Evolutionary conservation across 2,797 vertebrate species (phyloP).

Genomic region (Lateolabrax maculatus): DNA sequence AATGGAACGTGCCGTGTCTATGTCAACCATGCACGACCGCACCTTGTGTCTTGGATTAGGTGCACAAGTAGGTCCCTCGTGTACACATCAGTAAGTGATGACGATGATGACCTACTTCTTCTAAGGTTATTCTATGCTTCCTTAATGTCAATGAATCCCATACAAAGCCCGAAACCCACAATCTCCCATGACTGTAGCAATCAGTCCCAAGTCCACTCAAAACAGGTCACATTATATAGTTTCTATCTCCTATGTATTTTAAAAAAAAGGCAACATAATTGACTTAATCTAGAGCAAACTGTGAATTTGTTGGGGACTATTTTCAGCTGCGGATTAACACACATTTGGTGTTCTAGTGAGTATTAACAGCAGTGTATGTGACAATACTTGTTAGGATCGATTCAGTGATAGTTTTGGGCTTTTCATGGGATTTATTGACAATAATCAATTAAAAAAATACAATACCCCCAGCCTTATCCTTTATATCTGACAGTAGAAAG

Average conservation of each 20-base stretch:
- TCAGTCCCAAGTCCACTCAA: no score
- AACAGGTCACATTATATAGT: background rate
- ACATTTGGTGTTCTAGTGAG: background rate
- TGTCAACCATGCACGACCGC: conserved; percentile 49
- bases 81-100: background rate
- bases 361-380: no score
- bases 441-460: background rate
- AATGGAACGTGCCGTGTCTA: conserved; percentile 31
- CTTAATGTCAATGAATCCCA: background rate
- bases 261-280: no score
- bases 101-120: conserved; percentile 15
- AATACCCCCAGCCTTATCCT: background rate
- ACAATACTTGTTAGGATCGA: no score
- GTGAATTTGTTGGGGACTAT: background rate
- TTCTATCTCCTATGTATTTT: no score
- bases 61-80: background rate
- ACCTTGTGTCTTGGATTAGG: conserved; percentile 51
- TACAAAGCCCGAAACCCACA: background rate
- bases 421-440: conserved; percentile 1
- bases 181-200: no score
- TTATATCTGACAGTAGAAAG: conserved; percentile 6
- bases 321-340: background rate
- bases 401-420: background rate
- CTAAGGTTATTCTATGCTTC: background rate
- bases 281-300: background rate